Base-by-base conservation (phyloP, 2,113 vertebrate species). In the Pelodiscus sinensis region DNA sequence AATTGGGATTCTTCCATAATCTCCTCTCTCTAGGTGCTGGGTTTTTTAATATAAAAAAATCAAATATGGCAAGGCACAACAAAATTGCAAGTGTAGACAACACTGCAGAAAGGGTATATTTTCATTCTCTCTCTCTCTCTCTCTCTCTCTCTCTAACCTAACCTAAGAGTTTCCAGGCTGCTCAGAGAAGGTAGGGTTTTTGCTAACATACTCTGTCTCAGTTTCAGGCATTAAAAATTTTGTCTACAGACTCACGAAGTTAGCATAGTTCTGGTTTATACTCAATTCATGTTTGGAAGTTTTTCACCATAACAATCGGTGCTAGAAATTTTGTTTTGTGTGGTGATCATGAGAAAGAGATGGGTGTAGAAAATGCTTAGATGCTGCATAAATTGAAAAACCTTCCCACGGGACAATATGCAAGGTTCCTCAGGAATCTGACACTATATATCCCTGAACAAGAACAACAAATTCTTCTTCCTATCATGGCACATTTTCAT, bases 371-470 rank as follows among this genome's bases (percentile, higher is more conserved):
- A 71, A 71, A 35, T 71, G 65, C 31, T 71, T 71, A 71, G n/a
- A 71, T 35, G 19, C 65, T 0, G 1, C 21, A 57, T 14, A 57
- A 25, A 56, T 11, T 19, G 55, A 79, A 44, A 88, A 62, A 6
- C 0, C 1, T 18, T 10, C 21, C 2, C 31, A 19, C 11, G 11
- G 4, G 65, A 71, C n/a, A 68, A n/a, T 16, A 71, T 6, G 6
- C 31, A 27, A 35, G 79, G 29, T 58, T 75, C 31, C 29, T 82
- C 60, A 55, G 57, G 60, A 50, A 31, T 21, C 1, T 24, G n/a
- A 16, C 71, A 27, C 22, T 57, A 27, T 2, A 50, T 54, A 7
- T 9, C 54, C 35, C 54, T 18, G 27, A 88, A 15, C 19, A 2
- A 12, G 25, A 71, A n/a, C 16, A 77, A 52, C 4, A 35, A 82